Evolutionary conservation across 2,888 invertebrate species (phyloP).

Genomic region (Lottia scabra): DNA sequence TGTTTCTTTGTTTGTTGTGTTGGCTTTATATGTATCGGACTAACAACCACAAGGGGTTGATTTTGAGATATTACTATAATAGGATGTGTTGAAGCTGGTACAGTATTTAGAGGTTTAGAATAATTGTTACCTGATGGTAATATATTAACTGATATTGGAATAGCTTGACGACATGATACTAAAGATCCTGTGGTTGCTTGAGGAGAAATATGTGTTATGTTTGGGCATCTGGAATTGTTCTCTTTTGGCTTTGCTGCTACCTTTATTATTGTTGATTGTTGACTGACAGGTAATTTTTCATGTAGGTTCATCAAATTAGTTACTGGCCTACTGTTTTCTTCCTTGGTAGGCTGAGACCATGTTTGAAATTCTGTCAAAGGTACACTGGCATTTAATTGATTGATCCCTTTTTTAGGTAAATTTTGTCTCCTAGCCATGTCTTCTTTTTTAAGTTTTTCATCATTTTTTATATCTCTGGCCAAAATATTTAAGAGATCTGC

Average conservation of each 20-base stretch:
- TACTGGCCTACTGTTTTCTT: too few relatives aligned
- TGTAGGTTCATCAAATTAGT: too few relatives aligned
- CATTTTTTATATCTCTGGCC: neutral
- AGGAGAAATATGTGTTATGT: too few relatives aligned
- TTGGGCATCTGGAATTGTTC: too few relatives aligned
- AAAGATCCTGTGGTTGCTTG: too few relatives aligned
- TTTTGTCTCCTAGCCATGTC: neutral
- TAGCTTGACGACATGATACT: too few relatives aligned
- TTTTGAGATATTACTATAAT: neutral
- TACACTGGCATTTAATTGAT: neutral
- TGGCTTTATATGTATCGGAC: neutral
- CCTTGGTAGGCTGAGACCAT: too few relatives aligned
- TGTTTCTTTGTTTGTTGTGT: neutral
- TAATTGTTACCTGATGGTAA: neutral
- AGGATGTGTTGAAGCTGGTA: neutral
- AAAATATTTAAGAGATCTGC: neutral
- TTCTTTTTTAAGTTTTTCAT: neutral
- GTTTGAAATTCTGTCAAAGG: neutral
- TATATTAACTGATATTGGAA: too few relatives aligned
- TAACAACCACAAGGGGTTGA: neutral
- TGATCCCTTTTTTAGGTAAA: neutral
- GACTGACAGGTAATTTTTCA: too few relatives aligned
- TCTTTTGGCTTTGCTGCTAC: too few relatives aligned
- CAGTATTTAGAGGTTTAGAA: neutral
- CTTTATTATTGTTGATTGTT: too few relatives aligned